Evolutionary conservation across 2,888 invertebrate genomes (phyloP).

Genomic region (Acleris literana): DNA sequence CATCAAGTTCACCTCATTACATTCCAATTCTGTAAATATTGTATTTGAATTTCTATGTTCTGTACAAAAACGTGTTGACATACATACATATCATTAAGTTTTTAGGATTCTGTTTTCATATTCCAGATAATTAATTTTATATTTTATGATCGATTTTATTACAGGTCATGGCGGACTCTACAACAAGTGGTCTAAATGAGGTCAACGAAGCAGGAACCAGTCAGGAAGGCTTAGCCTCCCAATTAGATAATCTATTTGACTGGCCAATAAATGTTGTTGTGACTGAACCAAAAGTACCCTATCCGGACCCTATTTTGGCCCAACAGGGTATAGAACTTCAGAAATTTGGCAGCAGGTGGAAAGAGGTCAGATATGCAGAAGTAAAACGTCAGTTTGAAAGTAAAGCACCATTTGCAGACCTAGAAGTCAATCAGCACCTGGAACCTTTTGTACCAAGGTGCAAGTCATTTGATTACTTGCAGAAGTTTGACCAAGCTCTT

Average conservation of each 20-base stretch:
- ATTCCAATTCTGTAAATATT: no score
- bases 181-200: constrained; percentile 10
- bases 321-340: constrained; percentile 31
- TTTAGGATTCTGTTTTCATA: no score
- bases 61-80: no score
- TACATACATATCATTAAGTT: no score
- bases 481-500: constrained; percentile 32
- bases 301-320: constrained; percentile 19
- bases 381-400: constrained; percentile 37
- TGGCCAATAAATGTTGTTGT: constrained; percentile 8
- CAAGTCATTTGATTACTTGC: constrained; percentile 32
- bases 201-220: constrained; percentile 7
- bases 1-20: no score
- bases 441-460: constrained; percentile 25
- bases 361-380: constrained; percentile 35
- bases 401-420: constrained; percentile 24
- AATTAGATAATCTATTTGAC: neutral
- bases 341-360: constrained; percentile 30
- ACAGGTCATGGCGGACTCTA: constrained; percentile 32
- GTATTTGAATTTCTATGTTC: no score
- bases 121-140: no score
- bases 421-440: constrained; percentile 29
- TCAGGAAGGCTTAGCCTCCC: constrained; percentile 6
- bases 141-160: constrained; percentile 1
- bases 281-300: constrained; percentile 23